A percentile compares a stretch with the other conserved stretches of the same genome.
Evolutionary conservation across 2,113 vertebrate genomes (phyloP).

Genomic region (Rhinogobius similis): DNA sequence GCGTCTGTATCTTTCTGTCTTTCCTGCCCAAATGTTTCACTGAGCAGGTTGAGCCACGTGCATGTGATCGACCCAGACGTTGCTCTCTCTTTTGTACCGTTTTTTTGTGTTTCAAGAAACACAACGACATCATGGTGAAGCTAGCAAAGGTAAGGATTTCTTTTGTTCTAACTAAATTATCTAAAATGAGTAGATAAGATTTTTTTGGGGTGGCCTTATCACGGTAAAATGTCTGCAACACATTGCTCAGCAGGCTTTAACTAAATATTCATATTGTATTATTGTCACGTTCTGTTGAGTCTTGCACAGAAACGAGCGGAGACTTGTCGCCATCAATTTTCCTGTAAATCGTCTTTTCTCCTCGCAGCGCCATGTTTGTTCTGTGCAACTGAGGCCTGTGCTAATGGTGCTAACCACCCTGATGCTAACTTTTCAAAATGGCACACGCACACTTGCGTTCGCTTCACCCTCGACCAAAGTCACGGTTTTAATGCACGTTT

Average conservation of each 20-base stretch:
- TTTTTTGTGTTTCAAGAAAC: constrained; percentile 58
- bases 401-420: too few species aligned
- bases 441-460: constrained; percentile 47
- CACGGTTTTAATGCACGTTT: accelerated
- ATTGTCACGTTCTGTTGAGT: too few species aligned
- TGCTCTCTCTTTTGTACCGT: constrained; percentile 24
- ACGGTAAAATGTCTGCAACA: constrained; percentile 29
- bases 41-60: constrained; percentile 70
- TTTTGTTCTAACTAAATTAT: background rate
- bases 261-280: background rate
- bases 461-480: constrained; percentile 4
- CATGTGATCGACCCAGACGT: constrained; percentile 22
- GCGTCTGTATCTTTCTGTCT: constrained; percentile 60
- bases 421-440: constrained; percentile 44
- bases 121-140: constrained; percentile 75
- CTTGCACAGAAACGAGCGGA: background rate
- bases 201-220: constrained; percentile 54
- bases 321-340: background rate
- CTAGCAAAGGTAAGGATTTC: constrained; percentile 75
- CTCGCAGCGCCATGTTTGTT: constrained; percentile 65
- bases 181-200: background rate
- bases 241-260: background rate
- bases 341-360: background rate
- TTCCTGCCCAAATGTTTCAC: constrained; percentile 62
- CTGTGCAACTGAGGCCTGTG: background rate